A percentile compares a stretch with the other conserved stretches of the same genome.
These are phyloP conservation scores for Penaeus indicus DNA, from an alignment of 1,140 invertebrate genomes.

Conservation along the genomic window DNA sequence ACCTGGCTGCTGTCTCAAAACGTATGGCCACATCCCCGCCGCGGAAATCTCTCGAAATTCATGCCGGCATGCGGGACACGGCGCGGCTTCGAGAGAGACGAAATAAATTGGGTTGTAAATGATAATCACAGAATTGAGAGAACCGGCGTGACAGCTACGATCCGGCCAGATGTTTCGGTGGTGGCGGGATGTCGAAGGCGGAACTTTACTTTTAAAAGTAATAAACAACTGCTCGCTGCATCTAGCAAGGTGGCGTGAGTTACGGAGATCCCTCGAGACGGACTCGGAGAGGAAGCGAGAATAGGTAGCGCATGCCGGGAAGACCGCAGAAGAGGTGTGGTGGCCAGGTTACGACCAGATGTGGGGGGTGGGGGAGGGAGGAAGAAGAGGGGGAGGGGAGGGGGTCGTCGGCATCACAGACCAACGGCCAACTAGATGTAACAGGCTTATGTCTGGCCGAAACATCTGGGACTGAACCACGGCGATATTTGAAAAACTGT, in stretches of 20 bases:
- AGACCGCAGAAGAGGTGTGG: too few species aligned
- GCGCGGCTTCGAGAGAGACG: slow-evolving; percentile 1
- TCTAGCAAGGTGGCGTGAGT: slow-evolving; percentile 2
- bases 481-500: too few species aligned
- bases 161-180: slow-evolving; percentile 53
- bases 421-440: too few species aligned
- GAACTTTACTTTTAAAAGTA: slow-evolving; percentile 8
- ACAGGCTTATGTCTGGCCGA: too few species aligned
- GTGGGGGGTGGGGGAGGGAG: too few species aligned
- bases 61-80: background rate
- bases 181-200: slow-evolving; percentile 36
- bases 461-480: too few species aligned
- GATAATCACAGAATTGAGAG: slow-evolving; percentile 26
- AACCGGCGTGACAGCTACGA: slow-evolving; percentile 52
- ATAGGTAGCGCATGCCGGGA: too few species aligned
- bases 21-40: background rate
- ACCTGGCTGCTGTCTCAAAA: background rate
- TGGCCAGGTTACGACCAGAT: too few species aligned
- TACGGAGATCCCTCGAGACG: slow-evolving; percentile 6
- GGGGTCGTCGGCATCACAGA: too few species aligned
- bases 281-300: background rate
- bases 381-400: too few species aligned
- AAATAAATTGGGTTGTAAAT: slow-evolving; percentile 37
- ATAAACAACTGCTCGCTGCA: slow-evolving; percentile 2
- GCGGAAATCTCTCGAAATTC: background rate